These are phyloP conservation scores for Bilobella aurantiaca DNA, from an alignment of 1,140 invertebrate genomes.

Conservation along the genomic window DNA sequence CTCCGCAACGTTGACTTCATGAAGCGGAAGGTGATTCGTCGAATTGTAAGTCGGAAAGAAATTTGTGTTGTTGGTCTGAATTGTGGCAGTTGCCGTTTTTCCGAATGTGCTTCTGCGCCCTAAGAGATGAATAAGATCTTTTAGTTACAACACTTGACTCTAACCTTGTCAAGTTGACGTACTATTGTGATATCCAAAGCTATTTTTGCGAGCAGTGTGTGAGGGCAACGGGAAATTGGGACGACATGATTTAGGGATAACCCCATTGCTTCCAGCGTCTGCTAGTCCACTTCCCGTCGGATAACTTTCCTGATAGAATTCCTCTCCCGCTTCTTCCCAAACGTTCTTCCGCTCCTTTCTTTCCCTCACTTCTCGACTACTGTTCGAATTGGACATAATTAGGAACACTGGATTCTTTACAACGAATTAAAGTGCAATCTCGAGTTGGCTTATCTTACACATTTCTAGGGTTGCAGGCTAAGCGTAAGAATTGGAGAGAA, in stretches of 20 bases:
- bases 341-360: constrained; percentile 25
- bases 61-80: neutral
- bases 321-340: constrained; percentile 72
- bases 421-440: neutral
- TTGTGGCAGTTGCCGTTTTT: neutral
- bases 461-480: neutral
- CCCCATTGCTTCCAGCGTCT: neutral
- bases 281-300: constrained; percentile 42
- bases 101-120: constrained; percentile 2
- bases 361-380: constrained; percentile 22
- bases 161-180: neutral
- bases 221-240: constrained; percentile 22
- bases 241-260: neutral
- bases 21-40: constrained; percentile 41
- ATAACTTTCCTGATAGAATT: constrained; percentile 77
- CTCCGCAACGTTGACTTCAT: constrained; percentile 61
- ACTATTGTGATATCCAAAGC: neutral
- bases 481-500: no score
- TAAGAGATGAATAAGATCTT: neutral
- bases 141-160: neutral
- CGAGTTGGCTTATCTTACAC: neutral
- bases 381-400: constrained; percentile 4
- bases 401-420: neutral
- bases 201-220: constrained; percentile 28
- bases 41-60: neutral